Conservation (phyloP, 2,888 invertebrate species). For the Cremastobaeus sp. region DNA sequence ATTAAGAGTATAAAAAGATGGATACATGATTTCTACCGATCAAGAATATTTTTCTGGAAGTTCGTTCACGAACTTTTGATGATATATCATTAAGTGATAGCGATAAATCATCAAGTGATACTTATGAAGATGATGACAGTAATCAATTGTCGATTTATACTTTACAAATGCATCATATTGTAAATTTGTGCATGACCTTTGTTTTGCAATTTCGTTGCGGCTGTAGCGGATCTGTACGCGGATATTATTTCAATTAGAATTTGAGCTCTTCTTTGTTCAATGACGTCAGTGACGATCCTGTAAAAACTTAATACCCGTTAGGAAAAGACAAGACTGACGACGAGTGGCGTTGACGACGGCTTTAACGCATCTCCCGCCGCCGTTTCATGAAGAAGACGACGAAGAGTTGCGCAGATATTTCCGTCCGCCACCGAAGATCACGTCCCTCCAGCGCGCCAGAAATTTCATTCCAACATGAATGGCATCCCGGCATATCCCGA, state of each 20-base stretch:
- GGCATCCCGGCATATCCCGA: constrained; percentile 48
- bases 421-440: constrained; percentile 51
- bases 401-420: constrained; percentile 42
- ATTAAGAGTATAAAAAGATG: too few species aligned
- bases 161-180: too few species aligned
- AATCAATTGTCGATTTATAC: too few species aligned
- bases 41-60: too few species aligned
- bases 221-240: too few species aligned
- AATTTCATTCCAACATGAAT: constrained; percentile 49
- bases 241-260: background rate
- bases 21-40: too few species aligned
- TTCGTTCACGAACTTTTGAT: too few species aligned
- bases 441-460: constrained; percentile 41
- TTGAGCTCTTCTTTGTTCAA: constrained; percentile 20
- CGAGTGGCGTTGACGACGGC: constrained; percentile 31
- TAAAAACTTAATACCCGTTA: constrained; percentile 23
- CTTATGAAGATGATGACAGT: too few species aligned
- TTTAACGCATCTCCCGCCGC: constrained; percentile 37
- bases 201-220: too few species aligned
- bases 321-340: constrained; percentile 34
- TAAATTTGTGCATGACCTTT: too few species aligned
- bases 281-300: constrained; percentile 19
- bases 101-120: too few species aligned
- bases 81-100: too few species aligned
- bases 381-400: constrained; percentile 5